Conservation (phyloP, 2,888 invertebrate genomes). For the Nudaria mundana region DNA sequence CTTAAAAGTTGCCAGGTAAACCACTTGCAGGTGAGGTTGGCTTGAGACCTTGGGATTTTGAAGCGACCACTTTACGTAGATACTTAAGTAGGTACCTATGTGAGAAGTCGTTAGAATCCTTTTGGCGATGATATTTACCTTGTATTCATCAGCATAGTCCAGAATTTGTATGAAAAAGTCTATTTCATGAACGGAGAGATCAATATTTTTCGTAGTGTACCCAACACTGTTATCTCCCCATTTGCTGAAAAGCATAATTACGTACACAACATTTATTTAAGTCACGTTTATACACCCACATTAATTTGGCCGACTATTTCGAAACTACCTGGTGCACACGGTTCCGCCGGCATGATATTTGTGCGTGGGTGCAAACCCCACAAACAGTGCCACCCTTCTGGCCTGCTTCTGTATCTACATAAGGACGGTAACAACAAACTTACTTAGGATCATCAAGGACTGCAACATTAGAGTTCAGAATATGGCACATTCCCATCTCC, state of each 20-base stretch:
- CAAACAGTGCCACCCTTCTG: neutral
- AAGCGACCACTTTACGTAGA: no score
- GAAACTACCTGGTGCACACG: neutral
- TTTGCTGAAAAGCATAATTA: constrained; percentile 58
- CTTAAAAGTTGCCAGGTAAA: no score
- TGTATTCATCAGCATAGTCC: constrained; percentile 58
- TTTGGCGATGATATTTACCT: no score
- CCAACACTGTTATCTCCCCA: constrained; percentile 40
- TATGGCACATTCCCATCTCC: constrained; percentile 86
- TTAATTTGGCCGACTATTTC: neutral
- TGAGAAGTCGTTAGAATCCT: no score
- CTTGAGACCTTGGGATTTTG: no score
- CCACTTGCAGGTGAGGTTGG: no score
- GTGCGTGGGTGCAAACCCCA: neutral
- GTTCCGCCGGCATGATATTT: no score
- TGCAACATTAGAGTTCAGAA: constrained; percentile 85
- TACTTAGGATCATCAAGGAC: constrained; percentile 78
- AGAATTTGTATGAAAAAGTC: constrained; percentile 61
- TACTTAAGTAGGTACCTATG: no score
- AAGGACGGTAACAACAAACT: constrained; percentile 31
- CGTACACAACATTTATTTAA: no score
- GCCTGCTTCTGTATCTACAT: neutral
- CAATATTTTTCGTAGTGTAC: constrained; percentile 55
- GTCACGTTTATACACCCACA: no score
- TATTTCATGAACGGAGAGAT: constrained; percentile 63